A percentile compares a stretch with the other conserved stretches of the same genome.
Evolutionary conservation across 2,888 invertebrate species (phyloP).

Genomic region (Pardosa pseudoannulata): DNA sequence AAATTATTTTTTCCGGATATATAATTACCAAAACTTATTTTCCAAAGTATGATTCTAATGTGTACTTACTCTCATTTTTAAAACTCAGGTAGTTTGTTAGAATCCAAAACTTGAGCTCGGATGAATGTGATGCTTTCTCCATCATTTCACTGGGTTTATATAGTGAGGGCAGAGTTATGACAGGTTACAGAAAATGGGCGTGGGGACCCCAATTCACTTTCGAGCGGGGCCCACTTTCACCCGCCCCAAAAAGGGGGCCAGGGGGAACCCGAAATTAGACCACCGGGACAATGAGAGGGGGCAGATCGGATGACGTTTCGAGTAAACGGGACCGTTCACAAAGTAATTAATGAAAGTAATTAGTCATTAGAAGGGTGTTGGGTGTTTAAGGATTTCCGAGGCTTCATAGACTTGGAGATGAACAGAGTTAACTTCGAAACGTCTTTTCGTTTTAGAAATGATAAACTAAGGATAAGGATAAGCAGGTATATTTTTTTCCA

Average conservation of each 20-base stretch:
- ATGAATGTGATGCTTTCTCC: not conserved
- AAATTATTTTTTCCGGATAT: too few relatives aligned
- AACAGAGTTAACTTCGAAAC: too few relatives aligned
- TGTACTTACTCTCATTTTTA: conserved; percentile 45
- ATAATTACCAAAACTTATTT: too few relatives aligned
- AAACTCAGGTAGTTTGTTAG: not conserved
- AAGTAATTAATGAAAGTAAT: conserved; percentile 44
- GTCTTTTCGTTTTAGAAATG: too few relatives aligned
- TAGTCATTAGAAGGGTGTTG: not conserved
- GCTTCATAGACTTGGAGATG: too few relatives aligned
- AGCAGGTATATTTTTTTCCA: too few relatives aligned
- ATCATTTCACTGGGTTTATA: conserved; percentile 36
- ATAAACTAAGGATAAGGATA: too few relatives aligned
- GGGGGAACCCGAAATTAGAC: conserved; percentile 54
- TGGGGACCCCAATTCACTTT: conserved; percentile 47
- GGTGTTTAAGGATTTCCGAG: too few relatives aligned
- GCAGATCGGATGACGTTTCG: conserved; percentile 40
- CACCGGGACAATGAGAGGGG: conserved; percentile 50
- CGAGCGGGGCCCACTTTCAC: conserved; percentile 36
- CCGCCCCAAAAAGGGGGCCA: conserved; percentile 36
- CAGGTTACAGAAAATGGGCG: conserved; percentile 63
- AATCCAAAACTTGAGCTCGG: conserved; percentile 1
- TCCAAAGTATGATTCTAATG: not conserved
- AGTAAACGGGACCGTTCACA: conserved; percentile 36
- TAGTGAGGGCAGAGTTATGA: conserved; percentile 57